Evolutionary conservation across 2,113 vertebrate genomes (phyloP).

Genomic region (Saccopteryx bilineata): DNA sequence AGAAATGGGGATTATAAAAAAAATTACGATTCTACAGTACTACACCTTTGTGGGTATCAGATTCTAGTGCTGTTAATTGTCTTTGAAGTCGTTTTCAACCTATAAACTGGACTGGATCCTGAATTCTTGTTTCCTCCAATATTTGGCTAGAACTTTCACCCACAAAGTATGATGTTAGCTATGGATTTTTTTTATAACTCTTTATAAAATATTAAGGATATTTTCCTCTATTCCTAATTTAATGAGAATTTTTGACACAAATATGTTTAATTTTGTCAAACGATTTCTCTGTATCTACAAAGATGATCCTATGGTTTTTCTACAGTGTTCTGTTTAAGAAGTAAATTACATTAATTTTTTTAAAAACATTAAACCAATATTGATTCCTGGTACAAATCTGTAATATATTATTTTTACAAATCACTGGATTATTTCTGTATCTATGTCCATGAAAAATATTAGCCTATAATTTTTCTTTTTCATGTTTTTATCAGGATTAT

Average conservation of each 20-base stretch:
- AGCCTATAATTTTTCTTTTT: not conserved
- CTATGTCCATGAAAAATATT: not conserved
- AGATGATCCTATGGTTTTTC: not conserved
- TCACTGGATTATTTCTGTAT: not conserved
- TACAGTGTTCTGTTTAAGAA: constrained; percentile 23
- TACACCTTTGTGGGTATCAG: not conserved
- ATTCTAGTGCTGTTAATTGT: not conserved
- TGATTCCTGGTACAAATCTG: not conserved
- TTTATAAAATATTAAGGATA: constrained; percentile 2
- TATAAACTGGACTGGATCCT: not conserved
- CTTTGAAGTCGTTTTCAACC: not conserved
- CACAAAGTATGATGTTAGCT: not conserved
- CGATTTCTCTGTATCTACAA: not conserved
- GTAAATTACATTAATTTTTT: not conserved
- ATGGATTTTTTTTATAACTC: not conserved
- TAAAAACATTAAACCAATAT: constrained; percentile 39
- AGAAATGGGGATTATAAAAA: not conserved
- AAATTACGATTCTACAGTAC: not conserved
- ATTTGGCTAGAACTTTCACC: not conserved
- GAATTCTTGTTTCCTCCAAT: not conserved
- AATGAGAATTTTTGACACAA: not conserved
- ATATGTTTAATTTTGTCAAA: constrained; percentile 12
- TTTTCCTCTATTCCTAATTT: constrained; percentile 12
- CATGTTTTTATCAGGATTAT: not conserved
- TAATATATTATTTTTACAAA: not conserved